Evolutionary conservation across 2,797 vertebrate genomes (phyloP).

Genomic region (Odontamblyopus rebecca): DNA sequence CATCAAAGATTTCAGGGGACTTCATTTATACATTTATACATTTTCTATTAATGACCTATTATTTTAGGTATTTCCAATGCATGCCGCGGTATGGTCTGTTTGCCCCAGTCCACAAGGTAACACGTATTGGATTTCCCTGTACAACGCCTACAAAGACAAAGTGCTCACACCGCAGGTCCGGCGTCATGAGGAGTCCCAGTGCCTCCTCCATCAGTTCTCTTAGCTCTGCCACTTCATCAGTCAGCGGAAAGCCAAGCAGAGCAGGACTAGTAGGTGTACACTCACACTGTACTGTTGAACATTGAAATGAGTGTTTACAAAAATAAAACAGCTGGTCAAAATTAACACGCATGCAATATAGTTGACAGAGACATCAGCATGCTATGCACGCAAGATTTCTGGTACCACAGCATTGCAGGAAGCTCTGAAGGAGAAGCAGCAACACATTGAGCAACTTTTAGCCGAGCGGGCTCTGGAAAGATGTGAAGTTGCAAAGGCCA

Average conservation of each 20-base stretch:
- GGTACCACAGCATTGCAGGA: conserved; percentile 97
- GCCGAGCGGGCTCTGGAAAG: conserved; percentile 94
- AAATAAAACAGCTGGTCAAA: conserved; percentile 36
- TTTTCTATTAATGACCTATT: background rate
- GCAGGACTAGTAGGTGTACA: conserved; percentile 89
- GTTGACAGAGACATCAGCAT: conserved; percentile 97
- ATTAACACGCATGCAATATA: conserved; percentile 39
- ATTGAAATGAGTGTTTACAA: background rate
- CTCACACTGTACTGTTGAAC: background rate
- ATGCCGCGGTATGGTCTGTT: conserved; percentile 96
- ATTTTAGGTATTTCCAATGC: conserved; percentile 93
- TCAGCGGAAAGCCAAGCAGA: conserved; percentile 95
- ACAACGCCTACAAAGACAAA: conserved; percentile 96
- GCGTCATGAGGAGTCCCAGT: conserved; percentile 90
- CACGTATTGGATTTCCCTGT: conserved; percentile 95
- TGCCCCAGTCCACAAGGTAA: conserved; percentile 97
- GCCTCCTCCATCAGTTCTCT: conserved; percentile 95
- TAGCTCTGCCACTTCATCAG: conserved; percentile 94
- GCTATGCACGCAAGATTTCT: conserved; percentile 95
- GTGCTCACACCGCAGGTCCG: conserved; percentile 80
- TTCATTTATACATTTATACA: background rate
- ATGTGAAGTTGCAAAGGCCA: conserved; percentile 96
- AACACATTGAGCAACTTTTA: conserved; percentile 97
- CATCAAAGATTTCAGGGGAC: background rate
- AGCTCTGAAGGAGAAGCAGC: conserved; percentile 98